Evolutionary conservation across 2,888 invertebrate genomes (phyloP).

Genomic region (Eristalis pertinax): DNA sequence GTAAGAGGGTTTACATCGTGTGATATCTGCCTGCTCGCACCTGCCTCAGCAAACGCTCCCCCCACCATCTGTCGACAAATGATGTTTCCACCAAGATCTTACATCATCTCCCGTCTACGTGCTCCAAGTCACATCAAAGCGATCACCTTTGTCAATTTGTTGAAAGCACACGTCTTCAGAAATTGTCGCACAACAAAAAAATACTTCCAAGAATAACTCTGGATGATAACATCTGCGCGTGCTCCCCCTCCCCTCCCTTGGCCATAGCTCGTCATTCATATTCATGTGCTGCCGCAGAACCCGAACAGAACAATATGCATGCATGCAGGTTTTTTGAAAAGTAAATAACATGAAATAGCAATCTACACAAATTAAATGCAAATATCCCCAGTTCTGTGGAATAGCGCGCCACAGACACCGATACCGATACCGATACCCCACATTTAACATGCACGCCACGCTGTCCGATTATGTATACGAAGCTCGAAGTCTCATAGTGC

Average conservation of each 20-base stretch:
- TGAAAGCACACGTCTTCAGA: background rate
- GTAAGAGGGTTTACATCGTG: too few relatives aligned
- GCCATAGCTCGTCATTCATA: background rate
- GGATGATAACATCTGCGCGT: background rate
- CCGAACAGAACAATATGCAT: too few relatives aligned
- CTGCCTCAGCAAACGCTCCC: too few relatives aligned
- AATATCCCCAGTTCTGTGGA: slow-evolving; percentile 60
- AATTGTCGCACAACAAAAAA: slow-evolving; percentile 4
- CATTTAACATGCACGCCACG: slow-evolving; percentile 56
- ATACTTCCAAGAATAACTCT: slow-evolving; percentile 28
- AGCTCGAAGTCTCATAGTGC: slow-evolving; percentile 44
- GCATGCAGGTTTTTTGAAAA: too few relatives aligned
- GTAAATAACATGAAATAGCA: slow-evolving; percentile 15
- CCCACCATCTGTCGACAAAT: too few relatives aligned
- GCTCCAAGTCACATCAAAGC: background rate
- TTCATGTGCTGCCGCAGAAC: background rate
- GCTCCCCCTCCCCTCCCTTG: background rate
- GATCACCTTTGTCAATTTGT: background rate
- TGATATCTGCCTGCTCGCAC: too few relatives aligned
- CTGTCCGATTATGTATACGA: slow-evolving; percentile 46
- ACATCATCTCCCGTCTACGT: background rate
- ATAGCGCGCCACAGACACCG: slow-evolving; percentile 45
- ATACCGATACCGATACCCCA: too few relatives aligned
- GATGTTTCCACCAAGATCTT: too few relatives aligned
- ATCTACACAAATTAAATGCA: slow-evolving; percentile 65